Conservation (phyloP, 2,888 invertebrate species). For the Aplocera efformata region DNA sequence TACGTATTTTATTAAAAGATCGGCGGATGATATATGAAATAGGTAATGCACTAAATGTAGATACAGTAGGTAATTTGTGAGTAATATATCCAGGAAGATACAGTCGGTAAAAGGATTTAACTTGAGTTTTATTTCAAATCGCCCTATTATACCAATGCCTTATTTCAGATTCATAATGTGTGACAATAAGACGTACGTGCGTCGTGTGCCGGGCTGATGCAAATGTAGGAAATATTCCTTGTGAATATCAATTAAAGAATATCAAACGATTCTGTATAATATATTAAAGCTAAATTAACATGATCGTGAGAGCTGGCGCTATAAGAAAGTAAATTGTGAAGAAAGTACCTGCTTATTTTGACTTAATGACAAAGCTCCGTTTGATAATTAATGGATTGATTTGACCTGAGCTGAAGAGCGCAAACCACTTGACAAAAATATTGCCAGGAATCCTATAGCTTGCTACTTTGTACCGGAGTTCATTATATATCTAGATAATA, state of each 20-base stretch:
- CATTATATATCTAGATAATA: too few species aligned
- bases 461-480: too few species aligned
- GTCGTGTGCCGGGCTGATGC: constrained; percentile 69
- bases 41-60: constrained; percentile 24
- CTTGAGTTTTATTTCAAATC: constrained; percentile 14
- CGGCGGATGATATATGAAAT: constrained; percentile 45
- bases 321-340: constrained; percentile 32
- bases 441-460: too few species aligned
- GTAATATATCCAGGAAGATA: constrained; percentile 2
- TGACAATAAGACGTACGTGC: constrained; percentile 58
- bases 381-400: too few species aligned
- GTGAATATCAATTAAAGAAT: constrained; percentile 53
- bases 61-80: constrained; percentile 15
- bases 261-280: constrained; percentile 38
- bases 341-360: too few species aligned
- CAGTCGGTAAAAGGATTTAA: background rate
- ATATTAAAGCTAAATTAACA: constrained; percentile 29
- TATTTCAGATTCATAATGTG: constrained; percentile 50
- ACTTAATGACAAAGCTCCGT: too few species aligned
- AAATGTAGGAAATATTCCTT: constrained; percentile 44
- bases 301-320: constrained; percentile 30
- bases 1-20: constrained; percentile 19
- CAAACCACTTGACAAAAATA: too few species aligned
- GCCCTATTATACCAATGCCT: constrained; percentile 25
- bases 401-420: too few species aligned